phyloP scores from a whole-genome alignment of 1,140 invertebrate species.

The Drosophila biarmipes region DNA sequence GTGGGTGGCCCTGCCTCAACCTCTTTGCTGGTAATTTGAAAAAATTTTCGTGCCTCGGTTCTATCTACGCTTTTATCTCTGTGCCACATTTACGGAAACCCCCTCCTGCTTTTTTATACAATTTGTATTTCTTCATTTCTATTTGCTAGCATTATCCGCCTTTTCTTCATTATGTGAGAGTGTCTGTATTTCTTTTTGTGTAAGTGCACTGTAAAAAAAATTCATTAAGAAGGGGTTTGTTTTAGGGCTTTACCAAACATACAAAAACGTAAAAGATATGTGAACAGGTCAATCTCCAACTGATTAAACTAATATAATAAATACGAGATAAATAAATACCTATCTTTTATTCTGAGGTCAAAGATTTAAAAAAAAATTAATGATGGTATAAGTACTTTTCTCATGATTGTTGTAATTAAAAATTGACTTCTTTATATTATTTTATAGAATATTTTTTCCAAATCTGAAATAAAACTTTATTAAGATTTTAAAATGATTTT shows the following conservation, averaged over 20 bases:
- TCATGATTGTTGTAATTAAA: too few relatives aligned
- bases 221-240: too few relatives aligned
- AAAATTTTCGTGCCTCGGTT: slow-evolving; percentile 73
- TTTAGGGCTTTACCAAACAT: background rate
- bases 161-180: slow-evolving; percentile 40
- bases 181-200: slow-evolving; percentile 20
- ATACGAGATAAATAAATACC: too few relatives aligned
- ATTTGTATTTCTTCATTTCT: slow-evolving; percentile 78
- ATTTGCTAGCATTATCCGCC: slow-evolving; percentile 52
- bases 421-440: too few relatives aligned
- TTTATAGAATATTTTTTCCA: too few relatives aligned
- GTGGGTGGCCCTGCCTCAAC: slow-evolving; percentile 29
- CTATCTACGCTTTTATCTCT: slow-evolving; percentile 81
- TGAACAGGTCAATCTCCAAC: too few relatives aligned
- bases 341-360: too few relatives aligned
- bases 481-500: too few relatives aligned
- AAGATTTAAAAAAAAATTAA: too few relatives aligned
- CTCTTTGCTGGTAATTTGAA: slow-evolving; percentile 52
- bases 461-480: too few relatives aligned
- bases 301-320: background rate
- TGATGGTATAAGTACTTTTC: too few relatives aligned
- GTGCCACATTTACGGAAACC: slow-evolving; percentile 45
- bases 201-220: background rate
- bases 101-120: slow-evolving; percentile 56
- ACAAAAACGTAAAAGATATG: too few relatives aligned